phyloP scores from a whole-genome alignment of 1,140 invertebrate genomes.

The Glossosoma conforme region DNA sequence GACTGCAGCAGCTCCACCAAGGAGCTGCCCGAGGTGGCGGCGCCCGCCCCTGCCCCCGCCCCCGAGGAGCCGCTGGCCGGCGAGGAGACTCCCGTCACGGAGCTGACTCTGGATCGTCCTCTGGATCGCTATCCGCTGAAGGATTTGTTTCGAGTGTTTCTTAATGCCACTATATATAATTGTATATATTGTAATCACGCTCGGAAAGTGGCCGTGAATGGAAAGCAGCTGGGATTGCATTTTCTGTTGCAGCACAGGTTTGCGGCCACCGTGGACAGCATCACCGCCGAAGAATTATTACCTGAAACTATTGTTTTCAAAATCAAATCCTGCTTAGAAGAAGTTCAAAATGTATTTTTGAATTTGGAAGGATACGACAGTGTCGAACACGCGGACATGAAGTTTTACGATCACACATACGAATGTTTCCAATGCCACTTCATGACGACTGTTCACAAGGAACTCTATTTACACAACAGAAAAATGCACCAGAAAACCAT shows the following conservation, averaged over 20 bases:
- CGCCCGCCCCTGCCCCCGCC: background rate
- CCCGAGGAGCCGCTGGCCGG: constrained; percentile 39
- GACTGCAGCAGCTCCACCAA: background rate
- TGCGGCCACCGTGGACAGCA: constrained; percentile 64
- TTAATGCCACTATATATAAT: constrained; percentile 58
- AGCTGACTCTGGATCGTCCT: constrained; percentile 67
- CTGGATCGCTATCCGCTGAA: constrained; percentile 67
- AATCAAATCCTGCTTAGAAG: constrained; percentile 59
- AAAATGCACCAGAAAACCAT: constrained; percentile 79
- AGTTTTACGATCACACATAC: constrained; percentile 58
- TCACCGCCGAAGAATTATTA: constrained; percentile 64
- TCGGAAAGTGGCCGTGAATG: constrained; percentile 74
- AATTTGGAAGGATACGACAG: constrained; percentile 67
- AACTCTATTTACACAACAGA: constrained; percentile 76
- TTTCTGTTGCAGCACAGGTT: constrained; percentile 73
- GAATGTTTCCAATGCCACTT: constrained; percentile 82
- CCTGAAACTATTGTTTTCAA: constrained; percentile 65
- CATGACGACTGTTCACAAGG: constrained; percentile 68
- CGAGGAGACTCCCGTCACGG: constrained; percentile 59
- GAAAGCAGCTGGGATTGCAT: constrained; percentile 70
- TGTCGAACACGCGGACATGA: constrained; percentile 42
- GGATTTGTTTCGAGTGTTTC: constrained; percentile 65
- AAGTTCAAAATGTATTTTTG: constrained; percentile 59
- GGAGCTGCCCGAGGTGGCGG: background rate
- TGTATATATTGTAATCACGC: constrained; percentile 84